Evolutionary conservation across 1,140 invertebrate species (phyloP).

Genomic region (Sinonovacula constricta): DNA sequence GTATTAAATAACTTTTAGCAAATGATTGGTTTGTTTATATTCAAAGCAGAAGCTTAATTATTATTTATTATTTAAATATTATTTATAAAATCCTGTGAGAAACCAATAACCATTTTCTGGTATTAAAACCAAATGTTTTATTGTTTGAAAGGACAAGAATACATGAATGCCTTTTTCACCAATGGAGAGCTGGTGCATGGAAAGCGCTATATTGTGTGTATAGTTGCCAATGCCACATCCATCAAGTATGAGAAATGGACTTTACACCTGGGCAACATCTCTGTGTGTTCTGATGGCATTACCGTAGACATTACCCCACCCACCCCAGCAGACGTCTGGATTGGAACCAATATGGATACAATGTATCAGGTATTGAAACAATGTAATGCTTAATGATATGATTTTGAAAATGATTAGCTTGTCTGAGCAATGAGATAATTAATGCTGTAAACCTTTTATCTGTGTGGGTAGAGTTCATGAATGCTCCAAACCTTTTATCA

Average conservation of each 20-base stretch:
- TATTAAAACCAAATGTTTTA: no score
- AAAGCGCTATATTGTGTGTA: constrained; percentile 62
- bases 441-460: no score
- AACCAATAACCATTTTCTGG: background rate
- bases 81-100: no score
- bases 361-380: constrained; percentile 58
- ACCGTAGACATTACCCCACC: constrained; percentile 64
- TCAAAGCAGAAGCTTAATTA: no score
- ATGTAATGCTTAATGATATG: no score
- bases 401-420: no score
- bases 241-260: constrained; percentile 57
- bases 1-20: no score
- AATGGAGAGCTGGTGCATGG: constrained; percentile 53
- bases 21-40: no score
- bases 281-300: constrained; percentile 64
- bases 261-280: constrained; percentile 47
- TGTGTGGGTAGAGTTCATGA: no score
- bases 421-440: no score
- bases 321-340: constrained; percentile 48
- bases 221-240: constrained; percentile 52
- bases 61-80: no score
- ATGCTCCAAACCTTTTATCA: no score
- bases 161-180: constrained; percentile 42
- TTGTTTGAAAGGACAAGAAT: constrained; percentile 36
- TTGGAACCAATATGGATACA: constrained; percentile 32